Evolutionary conservation across 2,797 vertebrate species (phyloP), one percentile per base, ranked within the genome.

Genomic region (Denticeps clupeoides): DNA sequence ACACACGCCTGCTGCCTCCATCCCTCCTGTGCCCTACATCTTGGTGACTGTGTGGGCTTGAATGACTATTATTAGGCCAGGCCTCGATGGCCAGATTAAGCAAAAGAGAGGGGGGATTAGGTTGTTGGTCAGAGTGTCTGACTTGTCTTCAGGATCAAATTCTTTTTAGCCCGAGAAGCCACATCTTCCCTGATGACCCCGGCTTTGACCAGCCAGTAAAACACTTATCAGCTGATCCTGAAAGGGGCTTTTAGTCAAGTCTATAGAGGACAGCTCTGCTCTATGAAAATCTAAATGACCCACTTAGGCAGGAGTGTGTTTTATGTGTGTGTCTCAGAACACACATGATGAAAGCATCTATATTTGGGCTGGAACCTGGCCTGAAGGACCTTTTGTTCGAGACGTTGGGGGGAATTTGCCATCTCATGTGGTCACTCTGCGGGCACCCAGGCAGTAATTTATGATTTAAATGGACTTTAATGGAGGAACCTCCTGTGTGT

Each of bases 111-210:
- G 33, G 13, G 33, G 33, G 18, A 33, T 37, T 33, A 37, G 33
- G 37, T 41, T 43, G 41, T 43, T 1, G 45, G 31, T 49, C 15
- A 50, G 23, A 43, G 51, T 43, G 9, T 49, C 5, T 21, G 8
- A n/a, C n/a, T n/a, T n/a, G n/a, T n/a, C n/a, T n/a, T n/a, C n/a
- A n/a, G n/a, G n/a, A n/a, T n/a, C n/a, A n/a, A n/a, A n/a, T n/a
- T n/a, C n/a, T n/a, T n/a, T n/a, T n/a, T n/a, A n/a, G n/a, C n/a
- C n/a, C n/a, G n/a, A n/a, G n/a, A n/a, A n/a, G n/a, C n/a, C n/a
- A n/a, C n/a, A n/a, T n/a, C n/a, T n/a, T n/a, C n/a, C n/a, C n/a
- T n/a, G n/a, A n/a, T n/a, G n/a, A n/a, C n/a, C n/a, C n/a, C n/a
- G n/a, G n/a, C n/a, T n/a, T n/a, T n/a, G n/a, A n/a, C n/a, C n/a